A percentile compares a stretch with the other conserved stretches of the same genome.
These are phyloP conservation scores for Hoplodrina blanda DNA, from an alignment of 2,888 invertebrate genomes.

Conservation along the genomic window DNA sequence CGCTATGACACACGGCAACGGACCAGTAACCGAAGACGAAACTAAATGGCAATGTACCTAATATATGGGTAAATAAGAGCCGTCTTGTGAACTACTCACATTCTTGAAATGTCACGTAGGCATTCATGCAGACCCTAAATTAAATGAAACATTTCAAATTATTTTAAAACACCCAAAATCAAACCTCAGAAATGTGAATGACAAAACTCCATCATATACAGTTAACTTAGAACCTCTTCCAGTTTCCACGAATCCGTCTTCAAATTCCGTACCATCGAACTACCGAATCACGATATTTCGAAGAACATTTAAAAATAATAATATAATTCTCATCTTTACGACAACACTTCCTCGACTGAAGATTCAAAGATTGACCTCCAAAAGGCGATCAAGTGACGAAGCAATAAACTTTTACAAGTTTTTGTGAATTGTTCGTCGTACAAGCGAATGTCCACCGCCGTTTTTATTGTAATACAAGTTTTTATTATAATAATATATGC, in stretches of 20 bases:
- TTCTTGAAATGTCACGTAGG: not conserved
- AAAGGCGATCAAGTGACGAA: conserved; percentile 46
- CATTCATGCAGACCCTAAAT: not conserved
- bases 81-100: not conserved
- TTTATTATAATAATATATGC: conserved; percentile 65
- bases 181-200: conserved; percentile 13
- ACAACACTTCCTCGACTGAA: conserved; percentile 28
- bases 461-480: conserved; percentile 63
- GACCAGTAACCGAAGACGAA: no score
- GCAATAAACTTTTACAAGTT: conserved; percentile 61
- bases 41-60: no score
- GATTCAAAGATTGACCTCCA: conserved; percentile 57
- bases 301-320: conserved; percentile 53
- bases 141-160: not conserved
- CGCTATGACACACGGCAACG: no score
- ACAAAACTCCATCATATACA: conserved; percentile 12
- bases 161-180: conserved; percentile 5
- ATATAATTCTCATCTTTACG: conserved; percentile 52
- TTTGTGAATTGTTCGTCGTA: conserved; percentile 53
- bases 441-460: conserved; percentile 46
- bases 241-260: conserved; percentile 53
- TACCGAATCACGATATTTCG: conserved; percentile 43
- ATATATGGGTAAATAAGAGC: no score
- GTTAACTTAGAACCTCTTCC: conserved; percentile 36
- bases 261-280: conserved; percentile 33